Conservation (phyloP, 1,140 invertebrate genomes). For the Periplaneta americana region DNA sequence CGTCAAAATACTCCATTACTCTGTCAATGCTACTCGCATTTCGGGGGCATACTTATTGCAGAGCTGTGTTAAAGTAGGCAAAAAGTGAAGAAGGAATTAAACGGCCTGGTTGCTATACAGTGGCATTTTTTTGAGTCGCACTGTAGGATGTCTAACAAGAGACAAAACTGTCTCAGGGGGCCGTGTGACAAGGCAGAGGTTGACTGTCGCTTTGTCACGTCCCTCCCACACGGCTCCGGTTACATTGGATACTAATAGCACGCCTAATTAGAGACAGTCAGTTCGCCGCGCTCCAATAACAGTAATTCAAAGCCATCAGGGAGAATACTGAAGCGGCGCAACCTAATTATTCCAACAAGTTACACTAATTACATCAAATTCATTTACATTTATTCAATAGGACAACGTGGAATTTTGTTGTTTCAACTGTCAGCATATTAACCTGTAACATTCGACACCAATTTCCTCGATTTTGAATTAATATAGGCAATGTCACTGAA, state of each 20-base stretch:
- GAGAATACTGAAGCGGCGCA: background rate
- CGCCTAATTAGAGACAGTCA: background rate
- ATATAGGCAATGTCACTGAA: too few relatives aligned
- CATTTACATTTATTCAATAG: background rate
- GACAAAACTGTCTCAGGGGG: too few relatives aligned
- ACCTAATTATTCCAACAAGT: background rate
- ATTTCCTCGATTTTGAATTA: too few relatives aligned
- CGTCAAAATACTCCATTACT: too few relatives aligned
- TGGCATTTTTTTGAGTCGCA: background rate
- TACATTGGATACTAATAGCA: background rate
- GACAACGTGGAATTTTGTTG: background rate
- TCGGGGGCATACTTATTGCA: too few relatives aligned
- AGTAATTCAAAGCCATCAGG: background rate
- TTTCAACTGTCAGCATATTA: too few relatives aligned
- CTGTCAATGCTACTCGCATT: too few relatives aligned
- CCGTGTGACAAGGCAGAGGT: background rate
- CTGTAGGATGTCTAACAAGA: background rate
- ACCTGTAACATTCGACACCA: too few relatives aligned
- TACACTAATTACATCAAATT: background rate
- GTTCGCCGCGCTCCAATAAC: background rate
- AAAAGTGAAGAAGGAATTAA: too few relatives aligned
- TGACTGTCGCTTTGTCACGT: background rate
- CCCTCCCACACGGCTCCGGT: background rate
- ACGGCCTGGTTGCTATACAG: too few relatives aligned
- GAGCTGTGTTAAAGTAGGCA: too few relatives aligned